Percentiles rank a stretch among this genome's conserved stretches.
phyloP scores from a whole-genome alignment of 1,140 invertebrate genomes.

The Chymomyza costata region DNA sequence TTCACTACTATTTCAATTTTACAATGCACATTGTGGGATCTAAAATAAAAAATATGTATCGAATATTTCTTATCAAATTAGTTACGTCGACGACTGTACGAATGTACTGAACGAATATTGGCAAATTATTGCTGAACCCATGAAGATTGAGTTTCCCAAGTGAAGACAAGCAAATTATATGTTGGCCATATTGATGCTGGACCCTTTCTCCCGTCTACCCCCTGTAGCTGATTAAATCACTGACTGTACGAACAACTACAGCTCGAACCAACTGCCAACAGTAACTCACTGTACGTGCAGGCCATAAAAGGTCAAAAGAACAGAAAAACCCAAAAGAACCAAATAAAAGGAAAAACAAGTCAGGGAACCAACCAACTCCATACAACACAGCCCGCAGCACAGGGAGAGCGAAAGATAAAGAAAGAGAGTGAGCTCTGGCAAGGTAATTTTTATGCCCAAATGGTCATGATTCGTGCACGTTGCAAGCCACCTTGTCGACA shows the following conservation, averaged over 20 bases:
- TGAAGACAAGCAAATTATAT: conserved; percentile 25
- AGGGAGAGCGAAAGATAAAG: too few species aligned
- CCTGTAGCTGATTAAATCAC: conserved; percentile 33
- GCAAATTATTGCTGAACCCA: too few species aligned
- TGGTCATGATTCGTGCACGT: conserved; percentile 60
- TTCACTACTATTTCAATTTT: too few species aligned
- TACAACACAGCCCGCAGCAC: too few species aligned
- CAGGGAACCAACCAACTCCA: too few species aligned
- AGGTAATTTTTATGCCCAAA: conserved; percentile 68
- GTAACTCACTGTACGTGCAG: neutral
- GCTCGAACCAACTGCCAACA: neutral
- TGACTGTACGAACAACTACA: conserved; percentile 9
- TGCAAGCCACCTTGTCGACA: conserved; percentile 2
- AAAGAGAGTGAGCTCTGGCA: conserved; percentile 13
- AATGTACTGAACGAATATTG: too few species aligned
- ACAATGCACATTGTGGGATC: conserved; percentile 29
- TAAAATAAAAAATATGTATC: too few species aligned
- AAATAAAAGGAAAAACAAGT: neutral
- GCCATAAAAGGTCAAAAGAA: conserved; percentile 28
- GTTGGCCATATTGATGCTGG: conserved; percentile 35
- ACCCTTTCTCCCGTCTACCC: neutral
- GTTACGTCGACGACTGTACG: too few species aligned
- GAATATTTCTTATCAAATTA: too few species aligned
- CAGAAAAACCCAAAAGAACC: conserved; percentile 9
- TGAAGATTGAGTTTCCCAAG: too few species aligned